Conservation (phyloP, 2,797 vertebrate species). For the Zenarchopterus dispar region DNA sequence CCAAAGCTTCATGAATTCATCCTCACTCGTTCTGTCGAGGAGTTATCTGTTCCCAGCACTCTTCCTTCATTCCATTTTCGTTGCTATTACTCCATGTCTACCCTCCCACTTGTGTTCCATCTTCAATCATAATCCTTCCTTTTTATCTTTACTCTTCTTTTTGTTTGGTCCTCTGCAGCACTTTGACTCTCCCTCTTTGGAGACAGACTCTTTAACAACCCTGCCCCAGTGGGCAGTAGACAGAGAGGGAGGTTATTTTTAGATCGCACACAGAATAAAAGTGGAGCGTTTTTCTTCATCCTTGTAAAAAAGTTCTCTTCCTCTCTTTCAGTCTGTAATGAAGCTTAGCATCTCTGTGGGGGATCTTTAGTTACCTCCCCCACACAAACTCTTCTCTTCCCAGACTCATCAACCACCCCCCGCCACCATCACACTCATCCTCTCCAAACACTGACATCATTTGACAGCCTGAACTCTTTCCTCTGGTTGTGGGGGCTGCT, state of each 20-base stretch:
- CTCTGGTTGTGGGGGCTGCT: conserved; percentile 67
- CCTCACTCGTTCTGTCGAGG: conserved; percentile 33
- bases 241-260: conserved; percentile 78
- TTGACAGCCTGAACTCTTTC: conserved; percentile 65
- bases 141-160: conserved; percentile 47
- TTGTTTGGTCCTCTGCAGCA: conserved; percentile 54
- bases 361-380: conserved; percentile 72
- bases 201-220: conserved; percentile 81
- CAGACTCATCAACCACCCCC: conserved; percentile 56
- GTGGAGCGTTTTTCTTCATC: conserved; percentile 76
- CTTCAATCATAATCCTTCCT: conserved; percentile 60
- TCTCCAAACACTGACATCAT: conserved; percentile 81
- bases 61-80: conserved; percentile 43
- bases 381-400: conserved; percentile 58
- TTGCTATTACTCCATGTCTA: conserved; percentile 29
- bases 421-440: conserved; percentile 62
- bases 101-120: conserved; percentile 59
- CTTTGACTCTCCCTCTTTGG: conserved; percentile 48
- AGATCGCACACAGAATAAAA: conserved; percentile 77
- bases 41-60: conserved; percentile 47
- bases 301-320: conserved; percentile 73
- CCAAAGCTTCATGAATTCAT: conserved; percentile 48
- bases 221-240: conserved; percentile 77
- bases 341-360: conserved; percentile 77
- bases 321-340: conserved; percentile 65